phyloP scores from a whole-genome alignment of 2,113 vertebrate species.

The Chamaea fasciata region DNA sequence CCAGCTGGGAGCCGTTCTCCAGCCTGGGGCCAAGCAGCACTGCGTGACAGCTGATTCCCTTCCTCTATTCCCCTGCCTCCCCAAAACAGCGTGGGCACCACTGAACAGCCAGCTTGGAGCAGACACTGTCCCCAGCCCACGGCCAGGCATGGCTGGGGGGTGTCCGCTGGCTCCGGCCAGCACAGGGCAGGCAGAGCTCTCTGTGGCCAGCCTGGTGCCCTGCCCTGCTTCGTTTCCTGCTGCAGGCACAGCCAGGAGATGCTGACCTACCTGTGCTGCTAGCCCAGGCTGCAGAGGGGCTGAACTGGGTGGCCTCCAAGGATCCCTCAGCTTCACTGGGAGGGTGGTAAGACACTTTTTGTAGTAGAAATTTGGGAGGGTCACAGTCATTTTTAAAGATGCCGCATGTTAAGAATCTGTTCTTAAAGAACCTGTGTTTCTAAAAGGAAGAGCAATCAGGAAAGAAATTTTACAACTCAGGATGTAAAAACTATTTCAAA shows the following conservation, averaged over 20 bases:
- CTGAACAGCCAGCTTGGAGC: not conserved
- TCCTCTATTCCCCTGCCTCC: not conserved
- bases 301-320: not conserved
- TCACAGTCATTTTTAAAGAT: not conserved
- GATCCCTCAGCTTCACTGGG: accelerated
- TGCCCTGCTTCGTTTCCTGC: accelerated
- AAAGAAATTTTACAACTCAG: not conserved
- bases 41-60: accelerated
- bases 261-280: not conserved
- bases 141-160: not conserved
- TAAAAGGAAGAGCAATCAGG: not conserved
- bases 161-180: accelerated
- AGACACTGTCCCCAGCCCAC: too few species aligned
- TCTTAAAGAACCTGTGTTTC: not conserved
- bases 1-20: not conserved
- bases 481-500: not conserved
- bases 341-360: not conserved
- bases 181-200: not conserved
- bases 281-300: accelerated
- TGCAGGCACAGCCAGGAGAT: not conserved
- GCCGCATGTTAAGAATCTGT: not conserved
- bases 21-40: not conserved
- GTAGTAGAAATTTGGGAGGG: not conserved
- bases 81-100: not conserved
- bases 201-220: not conserved